Evolutionary conservation across 92 coral and sea anemone genomes (phyloP), one percentile per base, ranked within the genome.

Genomic region (Scolanthus callimorphus): DNA sequence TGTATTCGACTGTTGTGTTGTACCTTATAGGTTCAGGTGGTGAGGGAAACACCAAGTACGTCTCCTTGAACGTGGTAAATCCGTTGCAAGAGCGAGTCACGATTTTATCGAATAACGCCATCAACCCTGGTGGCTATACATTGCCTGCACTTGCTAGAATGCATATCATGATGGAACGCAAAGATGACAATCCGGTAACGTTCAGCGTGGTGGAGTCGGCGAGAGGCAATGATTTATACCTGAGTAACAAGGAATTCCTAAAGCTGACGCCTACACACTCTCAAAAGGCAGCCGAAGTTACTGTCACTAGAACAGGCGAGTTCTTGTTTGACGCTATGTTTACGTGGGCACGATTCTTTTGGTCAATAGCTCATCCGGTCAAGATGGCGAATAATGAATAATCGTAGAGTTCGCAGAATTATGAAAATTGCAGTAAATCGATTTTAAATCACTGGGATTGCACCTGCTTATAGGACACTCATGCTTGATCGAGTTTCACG

Each of bases 61-160:
- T 89, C 30, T 50, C 65, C 28, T 59, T 94, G 39, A 70, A 57
- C 8, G 69, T 89, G 23, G 39, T 30, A 20, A 94, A 94, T 66
- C 80, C 59, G 26, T 77, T 84, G 15, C 85, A 84, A 25, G 62
- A 67, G 20, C 60, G 71, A 24, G 89, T 84, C 1, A 58, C 84
- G 2, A 24, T 94, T 0, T 67, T 89, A 49, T 62, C 96, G 17
- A 77, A 88, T 55, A 96, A 94, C 49, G 81, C 76, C 38, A 63
- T 71, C 22, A 85, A 86, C 0, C 88, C 91, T 0, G 81, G 84
- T 38, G 99, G 99, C 15, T 80, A 84, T 51, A 17, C 31, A 20
- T 79, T 90, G 28, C 63, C 73, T 1, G 67, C 51, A 9, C 22
- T 55, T 3, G 65, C 68, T 17, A 85, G 57, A 4, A 15, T 6